Base-by-base conservation (phyloP, 2,797 vertebrate species). In the Cyprinodon diabolis region DNA sequence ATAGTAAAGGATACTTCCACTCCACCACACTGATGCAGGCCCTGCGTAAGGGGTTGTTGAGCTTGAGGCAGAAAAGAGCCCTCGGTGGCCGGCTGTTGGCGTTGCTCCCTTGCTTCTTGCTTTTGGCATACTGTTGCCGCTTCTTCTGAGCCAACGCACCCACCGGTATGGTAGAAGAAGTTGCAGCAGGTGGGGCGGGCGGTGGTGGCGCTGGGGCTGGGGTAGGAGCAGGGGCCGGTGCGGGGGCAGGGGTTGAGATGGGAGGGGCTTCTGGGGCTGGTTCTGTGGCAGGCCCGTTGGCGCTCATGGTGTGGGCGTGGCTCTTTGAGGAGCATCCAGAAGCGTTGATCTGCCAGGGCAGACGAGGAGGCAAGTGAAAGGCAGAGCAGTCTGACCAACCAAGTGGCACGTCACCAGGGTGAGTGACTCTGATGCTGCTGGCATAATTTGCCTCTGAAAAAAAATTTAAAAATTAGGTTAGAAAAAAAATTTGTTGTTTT, bases 1-100 rank as follows among this genome's bases (percentile, higher is more conserved):
- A 23, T 5, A 56, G 66, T 70, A 95, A 97, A 99, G 97, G 98
- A 99, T 99, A 99, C 96, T 99, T 99, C 98, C 98, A 99, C 95
- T 99, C 98, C 95, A 99, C 98, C 90, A 99, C 95, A 93, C 97
- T 99, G 94, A 99, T 99, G 93, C 98, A 99, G 94, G 98, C 98
- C 96, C 97, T 97, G 92, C 98, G 96, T 94, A 99, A 95, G 85
- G 98, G 98, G 93, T 99, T 99, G 93, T 97, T 99, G 91, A 99
- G 97, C 75, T 96, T 97, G 90, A 99, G 96, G 92, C 98, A 99
- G 95, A 98, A 99, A 84, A 99, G 96, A 89, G 98, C 97, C 51
- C 98, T 96, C 69, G 96, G 95, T 45, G 98, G 97, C 91, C 98
- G 94, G 92, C 96, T 98, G 94, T 97, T 99, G 76, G 96, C 96